Evolutionary conservation across 2,113 vertebrate species (phyloP).

Genomic region (Bungarus multicinctus): DNA sequence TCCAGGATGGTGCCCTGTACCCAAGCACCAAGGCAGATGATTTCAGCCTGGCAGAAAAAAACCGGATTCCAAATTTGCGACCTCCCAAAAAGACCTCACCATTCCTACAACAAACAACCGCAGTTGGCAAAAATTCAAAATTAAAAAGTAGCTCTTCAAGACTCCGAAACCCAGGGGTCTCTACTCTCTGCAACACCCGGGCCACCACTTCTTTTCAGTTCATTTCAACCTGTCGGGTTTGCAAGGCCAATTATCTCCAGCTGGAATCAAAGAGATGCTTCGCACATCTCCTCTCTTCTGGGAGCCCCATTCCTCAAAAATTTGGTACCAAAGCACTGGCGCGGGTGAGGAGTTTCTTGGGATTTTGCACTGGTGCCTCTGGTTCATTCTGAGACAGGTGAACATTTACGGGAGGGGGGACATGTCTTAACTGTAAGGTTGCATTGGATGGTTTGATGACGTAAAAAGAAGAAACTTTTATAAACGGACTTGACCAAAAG

Average conservation of each 20-base stretch:
- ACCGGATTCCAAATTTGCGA: neutral
- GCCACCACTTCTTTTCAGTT: rapidly evolving
- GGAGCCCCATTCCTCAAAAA: neutral
- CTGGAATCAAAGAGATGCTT: neutral
- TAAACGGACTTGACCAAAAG: neutral
- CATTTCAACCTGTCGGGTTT: neutral
- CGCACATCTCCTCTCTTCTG: no score
- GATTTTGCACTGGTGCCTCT: neutral
- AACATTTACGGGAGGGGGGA: neutral
- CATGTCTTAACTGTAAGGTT: neutral
- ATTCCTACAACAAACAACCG: neutral
- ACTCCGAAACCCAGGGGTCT: neutral
- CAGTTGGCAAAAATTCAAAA: neutral
- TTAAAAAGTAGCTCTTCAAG: neutral
- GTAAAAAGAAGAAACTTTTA: neutral
- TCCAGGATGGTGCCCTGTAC: neutral
- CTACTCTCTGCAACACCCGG: neutral
- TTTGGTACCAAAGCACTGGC: neutral
- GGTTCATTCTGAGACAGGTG: neutral
- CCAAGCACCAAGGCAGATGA: neutral
- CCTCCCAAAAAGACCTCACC: neutral
- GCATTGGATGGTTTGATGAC: neutral
- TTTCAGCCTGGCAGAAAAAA: neutral
- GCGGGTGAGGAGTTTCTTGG: neutral
- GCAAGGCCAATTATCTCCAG: neutral